Evolutionary conservation across 2,797 vertebrate genomes (phyloP), one percentile per base, ranked within the genome.

Genomic region (Pagetopsis macropterus): DNA sequence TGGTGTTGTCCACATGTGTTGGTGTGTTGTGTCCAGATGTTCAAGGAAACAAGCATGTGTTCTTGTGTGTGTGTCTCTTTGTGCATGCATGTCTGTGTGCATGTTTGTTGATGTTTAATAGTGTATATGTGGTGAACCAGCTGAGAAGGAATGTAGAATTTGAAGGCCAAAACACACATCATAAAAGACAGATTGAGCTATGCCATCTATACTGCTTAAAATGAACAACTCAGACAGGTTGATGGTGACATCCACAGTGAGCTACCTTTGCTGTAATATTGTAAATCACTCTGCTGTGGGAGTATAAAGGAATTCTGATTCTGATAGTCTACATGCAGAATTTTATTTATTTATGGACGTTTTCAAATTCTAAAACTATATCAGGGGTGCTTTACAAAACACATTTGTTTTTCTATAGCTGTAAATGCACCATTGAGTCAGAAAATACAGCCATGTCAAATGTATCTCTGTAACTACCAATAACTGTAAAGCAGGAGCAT

Each of bases 11-110:
- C 61, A 70, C 59, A 63, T 72, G 58, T 73, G 76, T 57, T 58
- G 67, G 54, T 81, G 66, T 89, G 87, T 75, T 27, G 27, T 76
- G 43, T 78, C 84, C 92, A 92, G 91, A 91, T 92, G 91, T 87
- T 85, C 4, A 17, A 77, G 51, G 79, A 87, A 90, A 90, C 79
- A 89, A 82, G 9, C 51, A 79, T 72, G 54, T 76, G 71, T 86
- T 51, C 72, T 72, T n/a, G 17, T 52, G 63, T 23, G n/a, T 31
- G 41, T 10, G 33, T 63, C 17, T 43, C 0, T 46, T 45, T 21
- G 63, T 41, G 40, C 17, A 27, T 31, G 15, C 9, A 17, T 61
- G 16, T 21, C 31, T 31, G 21, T 58, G 54, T 50, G 21, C n/a
- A 10, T 33, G 41, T 65, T 23, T 58, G 58, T n/a, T 44, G 44